Conservation (phyloP, 2,888 invertebrate genomes). For the Corbicula japonica region DNA sequence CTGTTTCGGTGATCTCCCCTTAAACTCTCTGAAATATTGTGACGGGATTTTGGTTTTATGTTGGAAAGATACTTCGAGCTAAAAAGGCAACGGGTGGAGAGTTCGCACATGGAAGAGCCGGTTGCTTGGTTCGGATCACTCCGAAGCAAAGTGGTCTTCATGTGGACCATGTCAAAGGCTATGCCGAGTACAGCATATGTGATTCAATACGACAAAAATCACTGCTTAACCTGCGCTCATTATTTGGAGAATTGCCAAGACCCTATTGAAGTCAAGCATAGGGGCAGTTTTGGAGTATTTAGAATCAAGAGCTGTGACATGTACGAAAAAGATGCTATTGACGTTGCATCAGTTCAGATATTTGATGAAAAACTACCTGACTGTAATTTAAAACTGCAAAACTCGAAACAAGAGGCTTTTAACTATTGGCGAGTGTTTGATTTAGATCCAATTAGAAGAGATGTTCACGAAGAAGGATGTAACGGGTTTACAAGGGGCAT, state of each 20-base stretch:
- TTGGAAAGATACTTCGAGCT: constrained; percentile 6
- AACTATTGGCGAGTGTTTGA: not conserved
- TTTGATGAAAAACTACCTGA: not conserved
- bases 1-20: too few relatives aligned
- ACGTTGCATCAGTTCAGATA: constrained; percentile 20
- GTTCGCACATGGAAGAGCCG: not conserved
- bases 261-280: not conserved
- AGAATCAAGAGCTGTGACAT: constrained; percentile 1
- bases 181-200: not conserved
- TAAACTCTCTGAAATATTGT: too few relatives aligned
- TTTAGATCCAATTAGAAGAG: not conserved
- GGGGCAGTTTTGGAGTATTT: not conserved
- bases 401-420: not conserved
- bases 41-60: not conserved
- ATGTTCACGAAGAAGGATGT: constrained; percentile 20
- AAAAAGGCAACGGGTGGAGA: not conserved
- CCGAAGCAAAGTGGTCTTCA: not conserved
- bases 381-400: constrained; percentile 6
- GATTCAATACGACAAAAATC: not conserved
- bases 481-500: constrained; percentile 18
- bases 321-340: constrained; percentile 8
- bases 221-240: constrained; percentile 26
- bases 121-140: constrained; percentile 16
- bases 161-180: not conserved
- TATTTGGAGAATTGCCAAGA: constrained; percentile 14